phyloP scores from a whole-genome alignment of 2,113 vertebrate genomes.

The Grammomys dolichurus region DNA sequence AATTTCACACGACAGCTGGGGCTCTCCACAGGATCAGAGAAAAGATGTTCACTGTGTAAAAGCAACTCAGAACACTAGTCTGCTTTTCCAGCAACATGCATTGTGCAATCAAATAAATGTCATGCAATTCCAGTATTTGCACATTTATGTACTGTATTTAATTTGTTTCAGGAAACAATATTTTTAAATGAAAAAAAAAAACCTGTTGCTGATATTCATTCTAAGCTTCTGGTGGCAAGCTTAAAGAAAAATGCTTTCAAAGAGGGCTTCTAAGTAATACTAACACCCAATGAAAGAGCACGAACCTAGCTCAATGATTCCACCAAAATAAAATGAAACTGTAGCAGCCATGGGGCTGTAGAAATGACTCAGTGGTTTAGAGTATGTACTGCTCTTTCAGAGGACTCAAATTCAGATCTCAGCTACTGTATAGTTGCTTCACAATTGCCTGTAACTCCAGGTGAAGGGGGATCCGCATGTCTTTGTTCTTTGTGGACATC shows the following conservation, averaged over 20 bases:
- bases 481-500: not conserved
- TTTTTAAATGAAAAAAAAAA: not conserved
- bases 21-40: conserved; percentile 15
- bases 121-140: conserved; percentile 47
- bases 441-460: not conserved
- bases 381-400: not conserved
- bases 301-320: not conserved
- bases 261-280: not conserved
- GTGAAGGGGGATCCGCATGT: not conserved
- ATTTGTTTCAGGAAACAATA: conserved; percentile 56
- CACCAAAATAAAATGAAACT: not conserved
- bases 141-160: conserved; percentile 31
- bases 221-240: conserved; percentile 33
- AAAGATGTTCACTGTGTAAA: conserved; percentile 53
- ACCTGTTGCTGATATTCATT: conserved; percentile 25
- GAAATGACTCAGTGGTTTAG: too few species aligned
- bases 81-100: conserved; percentile 40
- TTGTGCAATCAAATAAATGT: conserved; percentile 52
- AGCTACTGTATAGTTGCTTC: not conserved
- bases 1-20: conserved; percentile 61
- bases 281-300: not conserved
- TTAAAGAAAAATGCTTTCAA: not conserved
- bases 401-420: not conserved
- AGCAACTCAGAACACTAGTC: conserved; percentile 39
- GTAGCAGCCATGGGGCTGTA: not conserved